Evolutionary conservation across 2,888 invertebrate species (phyloP).

Genomic region (Dryadula phaetusa): DNA sequence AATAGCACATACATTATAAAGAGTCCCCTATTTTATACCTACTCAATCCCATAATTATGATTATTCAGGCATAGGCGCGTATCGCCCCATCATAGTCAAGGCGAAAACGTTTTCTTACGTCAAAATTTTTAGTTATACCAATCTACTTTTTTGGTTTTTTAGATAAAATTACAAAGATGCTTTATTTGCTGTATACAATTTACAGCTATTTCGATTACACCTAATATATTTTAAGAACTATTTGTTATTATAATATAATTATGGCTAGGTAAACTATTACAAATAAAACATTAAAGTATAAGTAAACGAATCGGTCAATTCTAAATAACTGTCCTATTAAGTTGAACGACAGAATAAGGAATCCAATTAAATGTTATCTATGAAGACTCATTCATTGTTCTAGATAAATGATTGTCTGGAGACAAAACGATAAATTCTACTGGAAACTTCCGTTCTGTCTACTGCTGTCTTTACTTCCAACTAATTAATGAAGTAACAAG

Average conservation of each 20-base stretch:
- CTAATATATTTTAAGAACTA: too few relatives aligned
- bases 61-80: too few relatives aligned
- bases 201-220: too few relatives aligned
- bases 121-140: background rate
- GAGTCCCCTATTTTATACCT: too few relatives aligned
- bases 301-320: background rate
- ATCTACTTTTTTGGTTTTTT: constrained; percentile 1
- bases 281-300: background rate
- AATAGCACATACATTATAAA: too few relatives aligned
- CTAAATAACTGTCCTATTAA: background rate
- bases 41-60: too few relatives aligned
- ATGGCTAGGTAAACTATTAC: too few relatives aligned
- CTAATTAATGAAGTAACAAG: constrained; percentile 19
- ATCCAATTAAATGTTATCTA: constrained; percentile 60
- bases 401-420: constrained; percentile 60
- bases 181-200: too few relatives aligned
- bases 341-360: constrained; percentile 38
- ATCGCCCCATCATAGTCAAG: background rate
- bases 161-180: background rate
- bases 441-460: constrained; percentile 55
- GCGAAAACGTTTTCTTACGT: background rate
- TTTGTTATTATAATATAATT: too few relatives aligned
- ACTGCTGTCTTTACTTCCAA: constrained; percentile 50
- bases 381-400: constrained; percentile 66
- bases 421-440: constrained; percentile 60